Conservation (phyloP, 2,113 vertebrate genomes). For the Coryphaenoides rupestris region DNA sequence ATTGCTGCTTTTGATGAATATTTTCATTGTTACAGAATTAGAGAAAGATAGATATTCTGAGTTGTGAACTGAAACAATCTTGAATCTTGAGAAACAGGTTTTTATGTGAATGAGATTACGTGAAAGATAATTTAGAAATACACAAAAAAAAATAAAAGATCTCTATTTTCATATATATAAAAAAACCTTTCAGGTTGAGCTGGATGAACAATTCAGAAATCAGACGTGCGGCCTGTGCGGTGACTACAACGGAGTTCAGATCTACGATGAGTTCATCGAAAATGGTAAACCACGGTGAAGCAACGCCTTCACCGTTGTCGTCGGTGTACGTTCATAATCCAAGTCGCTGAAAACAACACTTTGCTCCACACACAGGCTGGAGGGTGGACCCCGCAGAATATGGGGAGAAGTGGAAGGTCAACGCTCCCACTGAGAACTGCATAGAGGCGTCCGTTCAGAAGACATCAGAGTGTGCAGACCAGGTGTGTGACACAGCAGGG, state of each 20-base stretch:
- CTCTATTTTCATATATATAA: not conserved
- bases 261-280: constrained; percentile 45
- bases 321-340: not conserved
- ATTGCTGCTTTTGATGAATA: not conserved
- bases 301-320: not conserved
- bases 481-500: constrained; percentile 34
- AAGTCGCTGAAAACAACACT: not conserved
- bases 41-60: not conserved
- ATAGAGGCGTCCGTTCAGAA: constrained; percentile 34
- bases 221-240: constrained; percentile 75
- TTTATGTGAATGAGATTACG: not conserved
- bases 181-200: constrained; percentile 61
- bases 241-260: constrained; percentile 61
- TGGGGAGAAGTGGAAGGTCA: constrained; percentile 73
- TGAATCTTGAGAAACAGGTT: not conserved
- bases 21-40: not conserved
- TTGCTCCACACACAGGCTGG: constrained; percentile 16
- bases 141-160: not conserved
- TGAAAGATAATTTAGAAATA: too few species aligned
- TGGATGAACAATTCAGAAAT: constrained; percentile 61
- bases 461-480: constrained; percentile 10
- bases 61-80: not conserved
- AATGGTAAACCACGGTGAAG: constrained; percentile 41
- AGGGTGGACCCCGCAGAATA: constrained; percentile 57
- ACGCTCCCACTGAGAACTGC: constrained; percentile 76